These are phyloP conservation scores for Gallinago paraguaiae DNA, from an alignment of 2,113 vertebrate species.

Conservation along the genomic window DNA sequence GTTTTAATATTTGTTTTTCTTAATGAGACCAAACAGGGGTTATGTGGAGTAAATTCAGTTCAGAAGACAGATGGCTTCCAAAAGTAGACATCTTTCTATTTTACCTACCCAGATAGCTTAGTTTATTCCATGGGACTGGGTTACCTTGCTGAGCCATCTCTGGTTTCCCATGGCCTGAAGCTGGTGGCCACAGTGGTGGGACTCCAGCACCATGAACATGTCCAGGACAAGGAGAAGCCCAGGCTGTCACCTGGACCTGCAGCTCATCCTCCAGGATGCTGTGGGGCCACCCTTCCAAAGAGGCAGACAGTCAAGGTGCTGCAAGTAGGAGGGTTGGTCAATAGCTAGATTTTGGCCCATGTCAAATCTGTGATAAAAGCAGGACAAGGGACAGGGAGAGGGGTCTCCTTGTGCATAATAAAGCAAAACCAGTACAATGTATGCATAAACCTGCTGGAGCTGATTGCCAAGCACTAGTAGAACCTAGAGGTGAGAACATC, in stretches of 20 bases:
- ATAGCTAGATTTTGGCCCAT: neutral
- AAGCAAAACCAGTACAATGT: neutral
- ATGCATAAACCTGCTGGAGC: neutral
- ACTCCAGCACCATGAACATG: fast-evolving
- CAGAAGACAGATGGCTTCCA: neutral
- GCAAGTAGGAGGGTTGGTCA: neutral
- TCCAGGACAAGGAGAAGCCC: neutral
- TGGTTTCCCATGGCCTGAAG: neutral
- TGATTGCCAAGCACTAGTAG: neutral
- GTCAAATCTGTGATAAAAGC: neutral
- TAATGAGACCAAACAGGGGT: neutral
- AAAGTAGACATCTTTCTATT: neutral
- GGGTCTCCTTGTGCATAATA: neutral
- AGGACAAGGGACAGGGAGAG: neutral
- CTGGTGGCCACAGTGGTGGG: neutral
- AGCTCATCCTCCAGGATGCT: neutral
- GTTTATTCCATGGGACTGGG: neutral
- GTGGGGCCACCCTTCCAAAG: fast-evolving
- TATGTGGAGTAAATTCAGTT: neutral
- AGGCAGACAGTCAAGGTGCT: too few relatives aligned
- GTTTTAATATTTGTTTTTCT: neutral
- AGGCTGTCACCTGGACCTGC: neutral
- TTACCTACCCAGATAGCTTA: neutral
- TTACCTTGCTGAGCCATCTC: neutral
- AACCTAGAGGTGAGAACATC: neutral